Conservation (phyloP, 2,888 invertebrate species). For the Ophion obscuratus region DNA sequence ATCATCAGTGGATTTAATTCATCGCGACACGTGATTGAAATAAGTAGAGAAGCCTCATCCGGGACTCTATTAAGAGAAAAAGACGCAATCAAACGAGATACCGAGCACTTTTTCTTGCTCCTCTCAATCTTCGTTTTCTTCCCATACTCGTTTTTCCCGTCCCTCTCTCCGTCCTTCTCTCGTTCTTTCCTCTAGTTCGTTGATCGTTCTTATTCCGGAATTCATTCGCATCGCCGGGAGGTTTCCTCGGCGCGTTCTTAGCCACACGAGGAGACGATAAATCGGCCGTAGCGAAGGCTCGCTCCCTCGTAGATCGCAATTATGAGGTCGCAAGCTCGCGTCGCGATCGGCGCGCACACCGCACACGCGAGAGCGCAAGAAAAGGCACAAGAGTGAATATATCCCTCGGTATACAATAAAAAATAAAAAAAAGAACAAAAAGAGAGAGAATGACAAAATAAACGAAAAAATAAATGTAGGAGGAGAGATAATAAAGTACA, state of each 20-base stretch:
- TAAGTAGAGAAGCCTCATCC: background rate
- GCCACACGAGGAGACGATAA: conserved; percentile 55
- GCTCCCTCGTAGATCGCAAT: conserved; percentile 69
- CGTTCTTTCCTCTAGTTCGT: conserved; percentile 9
- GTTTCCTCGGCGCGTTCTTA: conserved; percentile 42
- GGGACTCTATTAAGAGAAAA: conserved; percentile 1
- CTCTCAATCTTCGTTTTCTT: background rate
- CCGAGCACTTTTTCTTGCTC: conserved; percentile 21
- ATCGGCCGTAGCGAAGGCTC: conserved; percentile 52
- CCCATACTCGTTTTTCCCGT: conserved; percentile 18
- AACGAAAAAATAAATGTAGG: background rate
- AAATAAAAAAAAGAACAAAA: background rate
- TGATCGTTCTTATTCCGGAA: conserved; percentile 59
- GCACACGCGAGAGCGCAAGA: conserved; percentile 42
- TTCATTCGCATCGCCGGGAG: conserved; percentile 57
- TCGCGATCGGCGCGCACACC: conserved; percentile 28
- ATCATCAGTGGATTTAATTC: too few relatives aligned
- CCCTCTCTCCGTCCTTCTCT: background rate
- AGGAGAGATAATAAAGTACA: conserved; percentile 50
- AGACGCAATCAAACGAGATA: background rate
- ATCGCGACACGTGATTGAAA: conserved; percentile 1
- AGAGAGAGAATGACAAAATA: conserved; percentile 8
- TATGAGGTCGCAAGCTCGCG: conserved; percentile 63
- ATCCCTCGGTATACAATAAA: conserved; percentile 7
- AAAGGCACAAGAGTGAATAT: conserved; percentile 22